Conservation (phyloP, 2,113 vertebrate genomes). For the Columba janthina region DNA sequence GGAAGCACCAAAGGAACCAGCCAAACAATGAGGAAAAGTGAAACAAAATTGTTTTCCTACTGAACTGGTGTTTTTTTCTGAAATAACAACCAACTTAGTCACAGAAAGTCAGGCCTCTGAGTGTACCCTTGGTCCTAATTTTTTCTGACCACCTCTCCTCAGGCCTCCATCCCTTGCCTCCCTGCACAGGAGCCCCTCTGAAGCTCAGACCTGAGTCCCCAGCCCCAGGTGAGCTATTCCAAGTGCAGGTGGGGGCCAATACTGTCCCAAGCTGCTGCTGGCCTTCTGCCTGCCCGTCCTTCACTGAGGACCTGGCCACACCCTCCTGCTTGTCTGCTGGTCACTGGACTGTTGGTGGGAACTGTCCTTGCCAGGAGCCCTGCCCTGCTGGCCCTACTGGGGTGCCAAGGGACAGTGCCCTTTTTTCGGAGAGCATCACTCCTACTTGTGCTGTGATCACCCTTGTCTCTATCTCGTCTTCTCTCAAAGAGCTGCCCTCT, state of each 20-base stretch:
- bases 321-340: neutral
- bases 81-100: neutral
- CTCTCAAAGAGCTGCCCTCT: neutral
- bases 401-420: rapidly evolving
- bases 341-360: neutral
- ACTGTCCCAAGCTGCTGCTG: neutral
- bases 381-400: rapidly evolving
- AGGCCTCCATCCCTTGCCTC: rapidly evolving
- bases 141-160: neutral
- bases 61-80: neutral
- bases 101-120: neutral
- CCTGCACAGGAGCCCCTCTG: neutral
- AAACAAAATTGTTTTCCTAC: neutral
- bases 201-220: neutral
- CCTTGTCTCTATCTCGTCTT: neutral
- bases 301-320: neutral
- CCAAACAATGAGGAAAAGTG: rapidly evolving
- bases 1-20: neutral
- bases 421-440: neutral
- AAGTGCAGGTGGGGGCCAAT: rapidly evolving
- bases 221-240: rapidly evolving
- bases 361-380: neutral
- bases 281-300: neutral
- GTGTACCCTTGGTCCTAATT: neutral
- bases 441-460: neutral